phyloP scores from a whole-genome alignment of 2,797 vertebrate species.

The Sciurus carolinensis region DNA sequence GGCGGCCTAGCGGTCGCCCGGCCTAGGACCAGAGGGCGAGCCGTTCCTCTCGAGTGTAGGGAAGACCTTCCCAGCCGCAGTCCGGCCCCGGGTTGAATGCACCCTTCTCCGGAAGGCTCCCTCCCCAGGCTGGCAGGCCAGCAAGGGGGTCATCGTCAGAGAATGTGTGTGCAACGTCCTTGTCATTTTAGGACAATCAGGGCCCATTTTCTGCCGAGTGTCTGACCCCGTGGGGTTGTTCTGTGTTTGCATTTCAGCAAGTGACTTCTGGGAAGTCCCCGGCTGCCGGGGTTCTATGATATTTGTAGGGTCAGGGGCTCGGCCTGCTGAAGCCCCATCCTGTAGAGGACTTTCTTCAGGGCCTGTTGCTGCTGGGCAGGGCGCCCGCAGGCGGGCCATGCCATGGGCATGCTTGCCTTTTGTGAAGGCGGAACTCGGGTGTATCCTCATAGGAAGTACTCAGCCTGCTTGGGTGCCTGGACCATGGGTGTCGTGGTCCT shows the following conservation, averaged over 20 bases:
- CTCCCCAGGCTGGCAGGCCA: constrained; percentile 74
- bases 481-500: constrained; percentile 64
- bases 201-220: constrained; percentile 36
- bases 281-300: constrained; percentile 79
- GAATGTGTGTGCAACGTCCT: constrained; percentile 77
- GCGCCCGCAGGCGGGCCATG: constrained; percentile 71
- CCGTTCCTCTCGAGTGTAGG: constrained; percentile 75
- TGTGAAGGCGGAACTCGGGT: constrained; percentile 86
- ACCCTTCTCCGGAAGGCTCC: constrained; percentile 80
- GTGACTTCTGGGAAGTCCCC: constrained; percentile 77
- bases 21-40: constrained; percentile 59
- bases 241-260: constrained; percentile 71
- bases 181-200: constrained; percentile 41
- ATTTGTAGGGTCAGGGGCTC: constrained; percentile 81
- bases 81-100: constrained; percentile 37
- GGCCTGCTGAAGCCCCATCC: neutral
- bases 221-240: constrained; percentile 84
- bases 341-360: constrained; percentile 87
- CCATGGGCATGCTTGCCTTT: constrained; percentile 86
- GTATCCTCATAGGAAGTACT: constrained; percentile 88
- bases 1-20: neutral
- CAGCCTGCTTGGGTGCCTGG: constrained; percentile 43
- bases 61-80: constrained; percentile 71
- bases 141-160: constrained; percentile 81
- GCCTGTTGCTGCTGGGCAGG: constrained; percentile 60